phyloP scores from a whole-genome alignment of 2,888 invertebrate species.

The Philhelius pedissequus region DNA sequence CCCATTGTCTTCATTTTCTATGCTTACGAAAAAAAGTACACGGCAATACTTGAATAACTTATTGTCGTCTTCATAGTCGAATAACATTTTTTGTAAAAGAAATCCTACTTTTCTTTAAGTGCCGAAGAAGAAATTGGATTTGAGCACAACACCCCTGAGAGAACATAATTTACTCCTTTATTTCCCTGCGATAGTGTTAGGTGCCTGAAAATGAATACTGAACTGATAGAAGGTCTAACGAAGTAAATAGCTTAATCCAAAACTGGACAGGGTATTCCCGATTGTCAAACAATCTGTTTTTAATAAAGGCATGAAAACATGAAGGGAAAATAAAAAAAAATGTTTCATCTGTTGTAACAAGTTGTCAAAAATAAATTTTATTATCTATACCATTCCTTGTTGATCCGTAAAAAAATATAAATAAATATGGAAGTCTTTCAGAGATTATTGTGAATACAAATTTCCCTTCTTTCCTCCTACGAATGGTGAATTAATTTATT shows the following conservation, averaged over 20 bases:
- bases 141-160: slow-evolving; percentile 32
- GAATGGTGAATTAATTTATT: too few species aligned
- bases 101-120: slow-evolving; percentile 20
- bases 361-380: too few species aligned
- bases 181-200: slow-evolving; percentile 2
- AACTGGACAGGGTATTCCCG: not conserved
- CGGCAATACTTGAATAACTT: slow-evolving; percentile 14
- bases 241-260: slow-evolving; percentile 37
- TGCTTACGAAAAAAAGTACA: not conserved
- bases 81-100: not conserved
- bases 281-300: too few species aligned
- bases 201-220: not conserved
- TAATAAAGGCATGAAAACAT: too few species aligned
- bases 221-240: not conserved
- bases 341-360: too few species aligned
- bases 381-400: too few species aligned
- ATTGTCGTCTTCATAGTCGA: not conserved
- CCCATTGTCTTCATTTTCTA: slow-evolving; percentile 11
- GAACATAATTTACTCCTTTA: slow-evolving; percentile 54
- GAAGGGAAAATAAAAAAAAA: too few species aligned
- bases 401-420: too few species aligned
- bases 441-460: too few species aligned
- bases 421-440: too few species aligned
- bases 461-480: too few species aligned
- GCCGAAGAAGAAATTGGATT: slow-evolving; percentile 47